Evolutionary conservation across 2,113 vertebrate species (phyloP).

Genomic region (Orthonyx spaldingii): DNA sequence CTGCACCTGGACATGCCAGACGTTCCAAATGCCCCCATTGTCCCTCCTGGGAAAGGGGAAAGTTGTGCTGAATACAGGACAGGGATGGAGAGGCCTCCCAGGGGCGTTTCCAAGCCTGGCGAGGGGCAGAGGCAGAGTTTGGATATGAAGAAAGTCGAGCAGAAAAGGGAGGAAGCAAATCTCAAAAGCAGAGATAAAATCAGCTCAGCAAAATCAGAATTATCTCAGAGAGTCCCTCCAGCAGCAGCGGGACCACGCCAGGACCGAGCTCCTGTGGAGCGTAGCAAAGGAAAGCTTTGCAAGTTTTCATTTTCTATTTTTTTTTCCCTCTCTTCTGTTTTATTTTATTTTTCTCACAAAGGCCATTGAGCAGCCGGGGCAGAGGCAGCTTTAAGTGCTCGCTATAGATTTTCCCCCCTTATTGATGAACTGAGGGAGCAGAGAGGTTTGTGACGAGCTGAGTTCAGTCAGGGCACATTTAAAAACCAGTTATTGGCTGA

Average conservation of each 20-base stretch:
- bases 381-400: background rate
- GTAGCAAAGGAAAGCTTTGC: background rate
- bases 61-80: background rate
- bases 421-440: background rate
- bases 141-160: fast-evolving
- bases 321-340: background rate
- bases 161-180: background rate
- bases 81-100: background rate
- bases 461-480: background rate
- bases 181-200: background rate
- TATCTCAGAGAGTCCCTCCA: background rate
- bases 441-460: background rate
- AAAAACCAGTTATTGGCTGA: background rate
- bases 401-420: fast-evolving
- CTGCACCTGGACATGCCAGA: background rate
- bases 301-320: background rate
- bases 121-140: background rate
- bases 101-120: background rate
- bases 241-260: fast-evolving
- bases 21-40: background rate
- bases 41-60: background rate
- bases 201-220: background rate
- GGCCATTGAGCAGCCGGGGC: background rate
- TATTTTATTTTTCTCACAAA: background rate
- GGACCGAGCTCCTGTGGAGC: background rate